Evolutionary conservation across 2,113 vertebrate species (phyloP).

Genomic region (Sprattus sprattus): DNA sequence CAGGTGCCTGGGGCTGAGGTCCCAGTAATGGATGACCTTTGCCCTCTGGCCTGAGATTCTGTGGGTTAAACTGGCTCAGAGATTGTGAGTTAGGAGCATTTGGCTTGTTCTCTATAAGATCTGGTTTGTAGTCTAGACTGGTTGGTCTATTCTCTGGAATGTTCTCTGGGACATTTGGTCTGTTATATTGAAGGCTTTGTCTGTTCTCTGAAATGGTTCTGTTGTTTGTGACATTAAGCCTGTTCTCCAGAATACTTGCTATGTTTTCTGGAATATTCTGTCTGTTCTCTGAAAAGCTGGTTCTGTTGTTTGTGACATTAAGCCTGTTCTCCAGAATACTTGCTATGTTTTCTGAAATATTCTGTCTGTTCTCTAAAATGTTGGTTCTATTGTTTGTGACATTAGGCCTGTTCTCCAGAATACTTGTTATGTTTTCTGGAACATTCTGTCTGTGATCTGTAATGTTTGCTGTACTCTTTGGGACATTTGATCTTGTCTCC

Average conservation of each 20-base stretch:
- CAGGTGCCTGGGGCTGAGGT: conserved; percentile 33
- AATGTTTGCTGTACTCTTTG: not conserved
- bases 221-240: not conserved
- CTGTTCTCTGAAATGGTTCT: not conserved
- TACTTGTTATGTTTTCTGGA: not conserved
- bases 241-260: not conserved
- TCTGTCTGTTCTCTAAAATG: not conserved
- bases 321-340: not conserved
- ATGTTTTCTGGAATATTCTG: not conserved
- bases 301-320: not conserved
- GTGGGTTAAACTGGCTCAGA: conserved; percentile 15
- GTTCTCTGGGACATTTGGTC: not conserved
- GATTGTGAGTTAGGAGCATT: not conserved
- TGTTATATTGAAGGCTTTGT: not conserved
- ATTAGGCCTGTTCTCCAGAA: not conserved
- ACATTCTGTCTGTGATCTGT: not conserved
- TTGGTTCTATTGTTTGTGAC: not conserved
- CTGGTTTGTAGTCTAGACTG: not conserved
- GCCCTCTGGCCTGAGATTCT: conserved; percentile 24
- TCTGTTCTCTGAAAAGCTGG: not conserved
- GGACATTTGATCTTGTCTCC: conserved; percentile 23
- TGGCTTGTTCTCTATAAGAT: not conserved
- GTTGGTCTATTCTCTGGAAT: no score
- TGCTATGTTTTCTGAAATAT: not conserved
- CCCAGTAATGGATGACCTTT: conserved; percentile 12